phyloP scores from a whole-genome alignment of 2,888 invertebrate genomes.

The Arenicola marina region DNA sequence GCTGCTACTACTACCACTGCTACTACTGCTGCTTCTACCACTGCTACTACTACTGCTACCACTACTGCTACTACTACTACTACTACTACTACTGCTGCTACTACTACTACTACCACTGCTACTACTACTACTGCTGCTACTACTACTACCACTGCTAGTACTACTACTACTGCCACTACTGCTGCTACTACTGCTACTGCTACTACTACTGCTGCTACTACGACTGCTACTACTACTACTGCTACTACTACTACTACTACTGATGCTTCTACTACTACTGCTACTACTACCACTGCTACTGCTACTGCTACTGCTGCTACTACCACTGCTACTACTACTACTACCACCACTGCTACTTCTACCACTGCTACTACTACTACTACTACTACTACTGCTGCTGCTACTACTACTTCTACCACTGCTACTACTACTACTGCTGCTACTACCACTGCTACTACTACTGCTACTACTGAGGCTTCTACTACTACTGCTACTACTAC shows the following conservation, averaged over 20 bases:
- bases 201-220: constrained; percentile 4
- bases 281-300: not conserved
- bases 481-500: not conserved
- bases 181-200: not conserved
- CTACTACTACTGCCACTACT: not conserved
- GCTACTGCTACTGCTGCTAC: not conserved
- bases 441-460: constrained; percentile 7
- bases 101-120: constrained; percentile 6
- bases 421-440: not conserved
- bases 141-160: no score
- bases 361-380: constrained; percentile 7
- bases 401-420: constrained; percentile 5
- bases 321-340: not conserved
- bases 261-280: no score
- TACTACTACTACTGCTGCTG: constrained; percentile 3
- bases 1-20: not conserved
- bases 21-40: constrained; percentile 1
- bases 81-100: constrained; percentile 1
- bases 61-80: constrained; percentile 2
- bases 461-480: no score
- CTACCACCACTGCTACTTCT: no score
- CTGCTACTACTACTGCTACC: constrained; percentile 6
- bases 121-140: constrained; percentile 6
- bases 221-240: no score
- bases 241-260: no score